Evolutionary conservation across 2,888 invertebrate species (phyloP).

Genomic region (Parapristionchus giblindavisi): DNA sequence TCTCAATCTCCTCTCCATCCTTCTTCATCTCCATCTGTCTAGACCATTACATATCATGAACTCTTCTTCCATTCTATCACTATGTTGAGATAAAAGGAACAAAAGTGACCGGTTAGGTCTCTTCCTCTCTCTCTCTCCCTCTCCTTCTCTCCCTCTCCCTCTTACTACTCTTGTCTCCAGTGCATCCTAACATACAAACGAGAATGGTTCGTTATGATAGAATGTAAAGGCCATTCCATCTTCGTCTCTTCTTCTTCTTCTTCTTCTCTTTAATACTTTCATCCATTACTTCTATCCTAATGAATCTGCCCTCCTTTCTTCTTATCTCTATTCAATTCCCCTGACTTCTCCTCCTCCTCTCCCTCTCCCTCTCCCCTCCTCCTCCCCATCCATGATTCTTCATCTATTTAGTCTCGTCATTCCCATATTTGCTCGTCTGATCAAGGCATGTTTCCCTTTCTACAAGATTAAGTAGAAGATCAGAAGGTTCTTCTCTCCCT

Average conservation of each 20-base stretch:
- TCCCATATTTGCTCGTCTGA: too few species aligned
- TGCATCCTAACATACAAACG: not conserved
- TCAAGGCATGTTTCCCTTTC: not conserved
- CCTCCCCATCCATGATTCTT: not conserved
- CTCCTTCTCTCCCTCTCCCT: too few species aligned
- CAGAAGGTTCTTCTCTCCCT: not conserved
- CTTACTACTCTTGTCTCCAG: not conserved
- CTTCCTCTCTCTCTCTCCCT: too few species aligned
- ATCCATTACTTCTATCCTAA: constrained; percentile 17
- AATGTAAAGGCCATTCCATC: too few species aligned
- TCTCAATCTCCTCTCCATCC: not conserved
- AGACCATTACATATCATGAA: not conserved
- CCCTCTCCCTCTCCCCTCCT: constrained; percentile 1
- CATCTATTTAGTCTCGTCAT: constrained; percentile 14
- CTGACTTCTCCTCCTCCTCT: constrained; percentile 18
- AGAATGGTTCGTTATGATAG: too few species aligned
- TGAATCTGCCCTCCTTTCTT: constrained; percentile 14
- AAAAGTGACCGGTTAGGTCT: too few species aligned
- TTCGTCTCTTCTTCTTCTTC: not conserved
- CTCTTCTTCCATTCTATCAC: constrained; percentile 19
- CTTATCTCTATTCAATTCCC: too few species aligned
- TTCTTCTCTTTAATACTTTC: not conserved
- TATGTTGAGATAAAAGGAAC: constrained; percentile 18
- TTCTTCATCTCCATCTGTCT: not conserved
- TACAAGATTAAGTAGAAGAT: not conserved